These are phyloP conservation scores for Atractosteus spatula DNA, from an alignment of 2,113 vertebrate genomes.

Conservation along the genomic window DNA sequence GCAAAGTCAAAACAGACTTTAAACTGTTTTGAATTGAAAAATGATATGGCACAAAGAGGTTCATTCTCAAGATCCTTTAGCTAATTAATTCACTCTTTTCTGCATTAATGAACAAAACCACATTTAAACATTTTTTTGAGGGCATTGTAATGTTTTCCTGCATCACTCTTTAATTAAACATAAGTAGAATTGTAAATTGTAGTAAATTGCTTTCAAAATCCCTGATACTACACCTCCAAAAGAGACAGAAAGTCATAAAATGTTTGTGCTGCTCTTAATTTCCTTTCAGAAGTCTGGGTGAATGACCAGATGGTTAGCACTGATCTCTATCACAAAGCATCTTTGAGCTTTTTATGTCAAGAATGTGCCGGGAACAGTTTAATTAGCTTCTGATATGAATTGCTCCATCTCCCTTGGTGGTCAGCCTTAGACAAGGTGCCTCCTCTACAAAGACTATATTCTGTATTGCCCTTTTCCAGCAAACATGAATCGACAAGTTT, in stretches of 20 bases:
- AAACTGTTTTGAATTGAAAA: too few relatives aligned
- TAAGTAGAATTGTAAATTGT: too few relatives aligned
- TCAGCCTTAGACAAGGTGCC: slow-evolving; percentile 31
- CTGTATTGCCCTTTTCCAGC: slow-evolving; percentile 43
- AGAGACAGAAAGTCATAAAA: not conserved
- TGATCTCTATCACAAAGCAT: slow-evolving; percentile 5
- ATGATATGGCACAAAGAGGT: too few relatives aligned
- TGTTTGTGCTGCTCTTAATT: not conserved
- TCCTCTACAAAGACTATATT: slow-evolving; percentile 54
- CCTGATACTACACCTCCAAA: too few relatives aligned
- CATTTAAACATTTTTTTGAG: too few relatives aligned
- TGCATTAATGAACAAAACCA: too few relatives aligned
- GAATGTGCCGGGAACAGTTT: not conserved
- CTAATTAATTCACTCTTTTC: too few relatives aligned
- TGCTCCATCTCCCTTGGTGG: slow-evolving; percentile 50
- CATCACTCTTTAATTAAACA: too few relatives aligned
- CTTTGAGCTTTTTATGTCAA: slow-evolving; percentile 11
- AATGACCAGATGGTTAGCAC: not conserved
- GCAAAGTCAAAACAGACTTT: too few relatives aligned
- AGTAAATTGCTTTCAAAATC: too few relatives aligned
- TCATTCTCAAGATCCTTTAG: too few relatives aligned
- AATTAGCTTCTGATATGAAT: slow-evolving; percentile 8
- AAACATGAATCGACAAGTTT: slow-evolving; percentile 18
- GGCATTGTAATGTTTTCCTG: too few relatives aligned
- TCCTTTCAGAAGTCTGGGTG: not conserved